These are phyloP conservation scores for Ailurus styani DNA, from an alignment of 2,113 vertebrate species.

Conservation along the genomic window DNA sequence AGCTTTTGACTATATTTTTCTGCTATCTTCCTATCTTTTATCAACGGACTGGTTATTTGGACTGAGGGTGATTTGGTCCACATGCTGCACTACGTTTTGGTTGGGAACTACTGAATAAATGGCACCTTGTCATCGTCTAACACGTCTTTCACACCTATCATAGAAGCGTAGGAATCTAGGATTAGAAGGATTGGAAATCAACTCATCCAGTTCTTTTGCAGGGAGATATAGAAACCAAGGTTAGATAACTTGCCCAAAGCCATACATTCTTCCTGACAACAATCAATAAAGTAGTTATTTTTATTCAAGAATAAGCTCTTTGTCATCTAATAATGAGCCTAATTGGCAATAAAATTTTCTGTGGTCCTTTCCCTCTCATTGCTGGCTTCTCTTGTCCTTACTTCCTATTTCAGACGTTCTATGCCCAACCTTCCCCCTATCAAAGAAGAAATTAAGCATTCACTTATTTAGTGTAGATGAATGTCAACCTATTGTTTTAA, in stretches of 20 bases:
- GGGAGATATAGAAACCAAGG: background rate
- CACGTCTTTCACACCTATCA: background rate
- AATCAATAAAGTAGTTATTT: background rate
- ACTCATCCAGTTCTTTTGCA: background rate
- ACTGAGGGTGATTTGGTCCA: background rate
- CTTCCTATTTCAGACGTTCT: background rate
- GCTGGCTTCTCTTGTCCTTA: background rate
- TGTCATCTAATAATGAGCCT: background rate
- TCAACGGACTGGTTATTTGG: background rate
- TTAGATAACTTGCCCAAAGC: background rate
- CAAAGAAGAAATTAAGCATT: background rate
- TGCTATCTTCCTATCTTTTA: background rate
- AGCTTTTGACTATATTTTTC: background rate
- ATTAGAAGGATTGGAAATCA: background rate
- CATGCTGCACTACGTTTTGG: background rate
- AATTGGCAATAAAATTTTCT: background rate
- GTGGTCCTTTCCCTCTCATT: background rate
- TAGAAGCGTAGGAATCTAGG: background rate
- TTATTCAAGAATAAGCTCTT: background rate
- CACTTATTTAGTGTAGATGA: background rate
- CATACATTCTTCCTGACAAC: background rate
- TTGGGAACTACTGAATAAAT: background rate
- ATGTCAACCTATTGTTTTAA: background rate
- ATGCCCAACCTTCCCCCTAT: background rate
- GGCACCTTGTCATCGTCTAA: background rate